Conservation (phyloP, 2,888 invertebrate species). For the Cheilosia grossa region DNA sequence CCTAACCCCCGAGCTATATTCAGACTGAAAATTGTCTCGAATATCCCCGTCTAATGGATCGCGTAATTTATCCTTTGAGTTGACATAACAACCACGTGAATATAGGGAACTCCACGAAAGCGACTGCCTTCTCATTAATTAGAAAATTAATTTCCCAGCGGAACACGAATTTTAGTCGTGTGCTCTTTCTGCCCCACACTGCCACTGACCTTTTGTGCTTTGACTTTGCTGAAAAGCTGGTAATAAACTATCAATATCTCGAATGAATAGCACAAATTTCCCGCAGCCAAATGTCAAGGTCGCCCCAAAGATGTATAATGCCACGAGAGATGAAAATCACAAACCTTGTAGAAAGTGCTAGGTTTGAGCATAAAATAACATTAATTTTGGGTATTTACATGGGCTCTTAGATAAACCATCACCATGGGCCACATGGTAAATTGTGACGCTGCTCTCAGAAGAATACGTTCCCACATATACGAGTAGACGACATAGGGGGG, state of each 20-base stretch:
- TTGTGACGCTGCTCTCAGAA: background rate
- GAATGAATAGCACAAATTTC: background rate
- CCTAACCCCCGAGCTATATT: no score
- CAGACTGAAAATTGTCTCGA: no score
- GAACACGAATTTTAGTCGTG: no score
- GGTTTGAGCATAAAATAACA: background rate
- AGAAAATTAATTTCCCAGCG: no score
- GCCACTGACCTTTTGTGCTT: no score
- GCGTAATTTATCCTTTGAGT: no score
- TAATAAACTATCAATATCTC: background rate
- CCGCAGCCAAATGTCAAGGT: no score
- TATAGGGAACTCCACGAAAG: no score
- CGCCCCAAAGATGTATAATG: background rate
- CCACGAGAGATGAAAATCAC: background rate
- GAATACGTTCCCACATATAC: background rate
- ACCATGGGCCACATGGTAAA: background rate
- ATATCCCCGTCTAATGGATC: no score
- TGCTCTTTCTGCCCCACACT: no score
- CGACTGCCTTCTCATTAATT: no score
- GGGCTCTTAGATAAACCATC: background rate
- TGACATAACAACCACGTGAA: no score
- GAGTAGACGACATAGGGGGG: background rate
- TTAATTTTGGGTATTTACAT: background rate
- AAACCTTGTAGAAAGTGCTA: background rate
- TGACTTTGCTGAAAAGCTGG: background rate